Evolutionary conservation across 2,113 vertebrate species (phyloP).

Genomic region (Serilophus lunatus): DNA sequence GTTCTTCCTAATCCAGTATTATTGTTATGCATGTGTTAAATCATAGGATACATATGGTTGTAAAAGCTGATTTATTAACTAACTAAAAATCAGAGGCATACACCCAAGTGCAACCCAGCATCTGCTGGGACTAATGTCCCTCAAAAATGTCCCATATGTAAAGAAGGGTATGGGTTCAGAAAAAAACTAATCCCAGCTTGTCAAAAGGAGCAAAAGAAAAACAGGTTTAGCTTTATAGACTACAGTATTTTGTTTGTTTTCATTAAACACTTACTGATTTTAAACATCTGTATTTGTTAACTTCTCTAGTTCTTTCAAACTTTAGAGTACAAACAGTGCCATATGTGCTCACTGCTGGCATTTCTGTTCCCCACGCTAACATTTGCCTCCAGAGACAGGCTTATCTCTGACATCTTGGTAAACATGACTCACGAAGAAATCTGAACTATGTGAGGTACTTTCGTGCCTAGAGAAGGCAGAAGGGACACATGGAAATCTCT

Average conservation of each 20-base stretch:
- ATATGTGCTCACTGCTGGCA: conserved; percentile 65
- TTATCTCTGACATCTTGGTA: conserved; percentile 32
- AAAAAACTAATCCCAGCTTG: conserved; percentile 57
- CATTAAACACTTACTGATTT: conserved; percentile 72
- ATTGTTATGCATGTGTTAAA: conserved; percentile 49
- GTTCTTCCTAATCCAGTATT: conserved; percentile 49
- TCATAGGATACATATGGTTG: conserved; percentile 54
- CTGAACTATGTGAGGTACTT: not conserved
- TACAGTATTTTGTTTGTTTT: conserved; percentile 70
- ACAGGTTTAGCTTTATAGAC: conserved; percentile 63
- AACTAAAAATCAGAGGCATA: conserved; percentile 50
- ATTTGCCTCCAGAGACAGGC: not conserved
- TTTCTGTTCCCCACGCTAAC: conserved; percentile 23
- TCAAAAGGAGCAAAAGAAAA: conserved; percentile 65
- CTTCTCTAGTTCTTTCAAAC: conserved; percentile 59
- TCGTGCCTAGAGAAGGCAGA: not conserved
- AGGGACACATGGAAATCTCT: not conserved
- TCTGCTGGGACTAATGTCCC: conserved; percentile 48
- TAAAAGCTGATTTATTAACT: conserved; percentile 59
- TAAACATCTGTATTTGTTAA: conserved; percentile 72
- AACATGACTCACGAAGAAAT: not conserved
- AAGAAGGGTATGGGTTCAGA: conserved; percentile 42
- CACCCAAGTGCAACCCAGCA: conserved; percentile 41
- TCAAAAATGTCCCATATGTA: conserved; percentile 34
- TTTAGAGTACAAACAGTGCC: conserved; percentile 65